Base-by-base conservation (phyloP, 2,797 vertebrate species). In the Onychomys arenicola region DNA sequence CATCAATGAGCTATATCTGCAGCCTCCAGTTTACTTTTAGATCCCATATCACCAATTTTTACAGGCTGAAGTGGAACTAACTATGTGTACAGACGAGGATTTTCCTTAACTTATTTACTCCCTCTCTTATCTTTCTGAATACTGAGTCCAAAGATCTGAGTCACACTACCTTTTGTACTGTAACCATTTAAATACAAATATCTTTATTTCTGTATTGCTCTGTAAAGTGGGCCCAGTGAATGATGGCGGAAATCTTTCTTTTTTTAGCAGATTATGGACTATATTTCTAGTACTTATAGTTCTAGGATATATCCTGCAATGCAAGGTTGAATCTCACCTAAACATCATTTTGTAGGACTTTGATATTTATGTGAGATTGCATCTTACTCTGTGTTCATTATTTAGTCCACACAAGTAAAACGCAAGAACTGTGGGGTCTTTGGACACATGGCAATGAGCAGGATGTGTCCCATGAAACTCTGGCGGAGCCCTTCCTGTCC, bases 371-470 rank as follows among this genome's bases (percentile, higher is more conserved):
- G 16, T 13, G 43, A 17, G 27, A 37, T 32, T 32, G 4, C 32
- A 8, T 1, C 37, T 16, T 32, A 63, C 4, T 61, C 32, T 5
- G 23, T 8, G 8, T 23, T 9, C 5, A 1, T 27, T 2, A 3
- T 17, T 21, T 37, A 1, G 40, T 34, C 34, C 10, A 40, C 40
- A 40, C 89, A 96, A 93, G 43, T 86, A 32, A 94, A 82, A 37
- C 78, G 80, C 37, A 93, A 86, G 69, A 86, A 87, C 25, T 91
- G 84, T 0, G 75, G 80, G 19, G 78, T 37, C 52, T 93, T 86
- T 34, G 84, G 93, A 4, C 93, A 95, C 67, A 9, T 0, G 0
- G 57, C 37, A 6, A 91, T 17, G 1, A 93, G 84, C 52, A 78
- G 0, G 5, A 34, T 5, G 21, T 89, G 93, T 46, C 88, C 88